Evolutionary conservation across 1,140 invertebrate genomes (phyloP).

Genomic region (Apis florea): DNA sequence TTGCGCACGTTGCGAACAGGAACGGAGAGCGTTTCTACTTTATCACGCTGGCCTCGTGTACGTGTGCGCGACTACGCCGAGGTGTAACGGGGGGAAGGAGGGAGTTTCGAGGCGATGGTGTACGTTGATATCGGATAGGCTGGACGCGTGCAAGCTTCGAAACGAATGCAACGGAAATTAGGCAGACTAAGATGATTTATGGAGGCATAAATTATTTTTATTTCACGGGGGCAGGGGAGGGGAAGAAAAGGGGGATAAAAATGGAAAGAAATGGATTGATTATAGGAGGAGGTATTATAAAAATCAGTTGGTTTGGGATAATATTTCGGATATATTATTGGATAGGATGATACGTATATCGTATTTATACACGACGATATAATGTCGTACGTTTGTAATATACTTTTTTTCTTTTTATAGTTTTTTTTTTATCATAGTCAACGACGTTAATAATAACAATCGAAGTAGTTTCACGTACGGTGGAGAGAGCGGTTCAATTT

Average conservation of each 20-base stretch:
- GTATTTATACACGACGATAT: not conserved
- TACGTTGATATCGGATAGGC: conserved; percentile 40
- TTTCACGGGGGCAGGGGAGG: not conserved
- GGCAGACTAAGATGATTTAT: not conserved
- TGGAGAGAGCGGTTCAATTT: conserved; percentile 13
- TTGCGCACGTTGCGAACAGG: not conserved
- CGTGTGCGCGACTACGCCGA: conserved; percentile 50
- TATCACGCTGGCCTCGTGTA: conserved; percentile 43
- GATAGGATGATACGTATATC: no score
- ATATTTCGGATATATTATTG: no score
- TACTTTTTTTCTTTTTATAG: not conserved
- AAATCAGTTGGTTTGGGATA: no score
- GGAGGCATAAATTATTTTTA: not conserved
- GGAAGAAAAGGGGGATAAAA: not conserved
- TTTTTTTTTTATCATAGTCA: not conserved
- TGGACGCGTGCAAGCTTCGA: conserved; percentile 18
- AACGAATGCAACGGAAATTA: conserved; percentile 17
- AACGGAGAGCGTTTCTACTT: conserved; percentile 56
- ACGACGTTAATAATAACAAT: conserved; percentile 6
- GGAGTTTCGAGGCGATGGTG: conserved; percentile 46
- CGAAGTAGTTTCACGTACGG: not conserved
- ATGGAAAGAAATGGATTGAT: no score
- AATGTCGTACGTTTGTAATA: not conserved
- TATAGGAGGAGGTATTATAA: no score
- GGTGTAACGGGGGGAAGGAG: conserved; percentile 56